phyloP scores from a whole-genome alignment of 2,888 invertebrate genomes.

The Pteria penguin region DNA sequence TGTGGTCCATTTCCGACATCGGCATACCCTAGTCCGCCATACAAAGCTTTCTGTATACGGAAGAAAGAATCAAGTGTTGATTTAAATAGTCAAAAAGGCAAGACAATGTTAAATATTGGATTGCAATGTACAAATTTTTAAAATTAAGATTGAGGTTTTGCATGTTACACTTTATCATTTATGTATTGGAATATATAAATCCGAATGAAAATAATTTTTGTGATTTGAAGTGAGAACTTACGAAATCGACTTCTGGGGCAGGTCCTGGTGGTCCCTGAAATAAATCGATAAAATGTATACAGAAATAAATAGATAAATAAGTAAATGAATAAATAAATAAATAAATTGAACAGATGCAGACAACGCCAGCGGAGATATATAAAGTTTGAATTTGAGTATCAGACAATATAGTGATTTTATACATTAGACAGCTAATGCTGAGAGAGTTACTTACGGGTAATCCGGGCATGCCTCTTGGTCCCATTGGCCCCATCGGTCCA shows the following conservation, averaged over 20 bases:
- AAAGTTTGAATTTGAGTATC: no score
- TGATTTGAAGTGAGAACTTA: neutral
- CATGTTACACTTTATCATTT: no score
- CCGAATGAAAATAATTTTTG: neutral
- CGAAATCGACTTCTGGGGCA: slow-evolving; percentile 34
- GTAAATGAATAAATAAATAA: no score
- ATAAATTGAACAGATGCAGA: no score
- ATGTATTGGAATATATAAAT: neutral
- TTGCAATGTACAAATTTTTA: no score
- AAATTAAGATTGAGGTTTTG: no score
- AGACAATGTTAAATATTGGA: no score
- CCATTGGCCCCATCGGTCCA: slow-evolving; percentile 50
- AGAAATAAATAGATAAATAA: neutral
- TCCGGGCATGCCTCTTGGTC: slow-evolving; percentile 25
- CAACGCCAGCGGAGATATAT: no score
- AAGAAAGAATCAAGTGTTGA: no score
- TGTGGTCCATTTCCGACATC: slow-evolving; percentile 51
- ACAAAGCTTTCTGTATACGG: slow-evolving; percentile 5
- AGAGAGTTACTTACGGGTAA: slow-evolving; percentile 18
- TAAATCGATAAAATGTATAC: neutral
- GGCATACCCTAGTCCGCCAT: slow-evolving; percentile 11
- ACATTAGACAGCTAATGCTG: no score
- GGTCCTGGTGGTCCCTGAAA: slow-evolving; percentile 68
- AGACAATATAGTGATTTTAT: no score
- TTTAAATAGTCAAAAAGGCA: no score